These are phyloP conservation scores for Sycophila texana DNA, from an alignment of 2,888 invertebrate species.

Conservation along the genomic window DNA sequence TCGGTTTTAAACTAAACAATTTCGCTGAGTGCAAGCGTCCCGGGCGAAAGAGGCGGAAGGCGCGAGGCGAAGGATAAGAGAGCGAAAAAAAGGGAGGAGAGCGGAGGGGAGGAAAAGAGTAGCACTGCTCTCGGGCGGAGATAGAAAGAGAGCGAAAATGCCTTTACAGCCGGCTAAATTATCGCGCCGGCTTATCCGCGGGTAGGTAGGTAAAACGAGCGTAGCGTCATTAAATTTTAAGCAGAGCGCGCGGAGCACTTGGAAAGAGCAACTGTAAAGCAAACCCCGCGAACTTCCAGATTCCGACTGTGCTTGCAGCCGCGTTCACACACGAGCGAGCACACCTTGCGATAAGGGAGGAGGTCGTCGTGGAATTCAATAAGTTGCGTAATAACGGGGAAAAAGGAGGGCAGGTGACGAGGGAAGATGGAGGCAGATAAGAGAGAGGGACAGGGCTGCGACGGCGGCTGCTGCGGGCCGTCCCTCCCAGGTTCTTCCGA, in stretches of 20 bases:
- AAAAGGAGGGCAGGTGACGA: background rate
- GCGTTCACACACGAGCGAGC: too few species aligned
- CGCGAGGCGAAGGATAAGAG: background rate
- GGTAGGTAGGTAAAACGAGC: constrained; percentile 35
- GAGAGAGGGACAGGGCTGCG: background rate
- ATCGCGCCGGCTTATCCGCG: constrained; percentile 48
- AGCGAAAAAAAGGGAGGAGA: background rate
- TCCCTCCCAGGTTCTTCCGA: constrained; percentile 16
- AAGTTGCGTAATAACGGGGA: too few species aligned
- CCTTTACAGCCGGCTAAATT: constrained; percentile 47
- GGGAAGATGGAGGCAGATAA: too few species aligned
- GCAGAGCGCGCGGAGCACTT: constrained; percentile 32
- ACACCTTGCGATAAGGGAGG: constrained; percentile 4
- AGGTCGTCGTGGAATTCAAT: too few species aligned
- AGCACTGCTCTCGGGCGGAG: background rate
- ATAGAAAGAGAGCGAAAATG: background rate
- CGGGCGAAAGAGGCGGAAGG: background rate
- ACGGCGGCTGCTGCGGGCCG: constrained; percentile 11
- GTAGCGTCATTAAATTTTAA: constrained; percentile 51
- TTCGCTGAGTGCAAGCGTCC: constrained; percentile 35
- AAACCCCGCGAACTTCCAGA: constrained; percentile 45
- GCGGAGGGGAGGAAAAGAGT: constrained; percentile 1
- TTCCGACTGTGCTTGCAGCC: constrained; percentile 3
- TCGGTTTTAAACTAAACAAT: constrained; percentile 45
- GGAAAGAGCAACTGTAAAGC: constrained; percentile 24